Percentiles rank a stretch among this genome's conserved stretches.
Evolutionary conservation across 1,140 invertebrate genomes (phyloP).

Genomic region (Myzus persicae): DNA sequence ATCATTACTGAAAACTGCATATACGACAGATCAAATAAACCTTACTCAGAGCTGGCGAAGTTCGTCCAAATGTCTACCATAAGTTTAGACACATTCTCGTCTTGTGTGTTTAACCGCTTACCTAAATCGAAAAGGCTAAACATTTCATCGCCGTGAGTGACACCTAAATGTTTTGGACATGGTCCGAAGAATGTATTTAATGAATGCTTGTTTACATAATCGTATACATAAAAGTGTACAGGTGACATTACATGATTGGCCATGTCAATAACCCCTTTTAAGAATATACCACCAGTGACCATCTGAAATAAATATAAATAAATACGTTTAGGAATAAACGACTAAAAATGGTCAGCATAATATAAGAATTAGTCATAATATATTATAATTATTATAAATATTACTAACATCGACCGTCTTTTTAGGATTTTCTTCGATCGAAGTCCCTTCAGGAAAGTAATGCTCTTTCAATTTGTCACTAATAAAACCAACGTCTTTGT

Average conservation of each 20-base stretch:
- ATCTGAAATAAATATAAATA: not conserved
- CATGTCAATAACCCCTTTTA: conserved; percentile 38
- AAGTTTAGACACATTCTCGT: not conserved
- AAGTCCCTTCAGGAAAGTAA: not conserved
- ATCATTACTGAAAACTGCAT: not conserved
- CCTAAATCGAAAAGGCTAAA: conserved; percentile 14
- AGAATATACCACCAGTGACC: conserved; percentile 13
- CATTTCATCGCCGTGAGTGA: conserved; percentile 22
- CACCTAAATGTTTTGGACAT: conserved; percentile 20
- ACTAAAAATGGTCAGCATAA: not conserved
- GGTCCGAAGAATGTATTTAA: conserved; percentile 12
- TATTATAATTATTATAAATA: not conserved
- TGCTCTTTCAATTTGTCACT: not conserved
- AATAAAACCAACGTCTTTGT: not conserved
- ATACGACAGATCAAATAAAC: not conserved
- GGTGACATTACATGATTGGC: conserved; percentile 11
- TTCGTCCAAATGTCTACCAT: conserved; percentile 21
- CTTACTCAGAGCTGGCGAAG: not conserved
- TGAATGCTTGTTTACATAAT: conserved; percentile 8
- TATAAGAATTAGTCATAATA: not conserved
- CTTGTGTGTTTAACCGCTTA: not conserved
- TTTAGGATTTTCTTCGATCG: not conserved
- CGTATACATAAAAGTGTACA: conserved; percentile 39
- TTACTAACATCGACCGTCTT: not conserved
- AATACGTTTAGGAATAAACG: not conserved